Evolutionary conservation across 1,140 invertebrate species (phyloP).

Genomic region (Drosophila sturtevanti): DNA sequence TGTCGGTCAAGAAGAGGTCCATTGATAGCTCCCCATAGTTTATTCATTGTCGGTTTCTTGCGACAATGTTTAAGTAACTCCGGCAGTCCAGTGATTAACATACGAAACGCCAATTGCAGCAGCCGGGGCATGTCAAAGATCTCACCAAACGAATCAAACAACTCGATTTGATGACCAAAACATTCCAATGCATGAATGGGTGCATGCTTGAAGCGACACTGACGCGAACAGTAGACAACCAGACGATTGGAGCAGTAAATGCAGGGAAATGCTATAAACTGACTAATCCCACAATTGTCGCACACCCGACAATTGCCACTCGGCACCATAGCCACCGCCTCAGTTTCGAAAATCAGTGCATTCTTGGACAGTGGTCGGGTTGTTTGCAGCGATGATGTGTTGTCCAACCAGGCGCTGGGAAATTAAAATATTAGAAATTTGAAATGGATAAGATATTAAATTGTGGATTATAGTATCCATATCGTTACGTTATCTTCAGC

Average conservation of each 20-base stretch:
- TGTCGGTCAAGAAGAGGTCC: constrained; percentile 49
- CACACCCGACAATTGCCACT: constrained; percentile 64
- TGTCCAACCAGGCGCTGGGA: constrained; percentile 59
- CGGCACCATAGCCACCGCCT: constrained; percentile 58
- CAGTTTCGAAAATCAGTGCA: constrained; percentile 56
- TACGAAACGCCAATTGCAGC: constrained; percentile 57
- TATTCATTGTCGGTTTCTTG: constrained; percentile 62
- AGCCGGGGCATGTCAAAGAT: constrained; percentile 60
- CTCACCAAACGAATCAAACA: constrained; percentile 60
- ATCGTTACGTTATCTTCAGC: too few relatives aligned
- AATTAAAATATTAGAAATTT: neutral
- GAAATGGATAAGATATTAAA: too few relatives aligned
- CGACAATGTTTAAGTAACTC: constrained; percentile 58
- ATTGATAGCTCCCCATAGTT: constrained; percentile 63
- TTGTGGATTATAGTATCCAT: too few relatives aligned
- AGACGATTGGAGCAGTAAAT: constrained; percentile 70
- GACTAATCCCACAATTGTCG: constrained; percentile 61
- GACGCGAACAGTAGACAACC: constrained; percentile 64
- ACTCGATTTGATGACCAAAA: constrained; percentile 63
- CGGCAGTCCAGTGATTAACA: constrained; percentile 63
- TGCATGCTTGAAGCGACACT: constrained; percentile 64
- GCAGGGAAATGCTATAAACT: constrained; percentile 67
- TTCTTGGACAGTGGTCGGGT: constrained; percentile 50
- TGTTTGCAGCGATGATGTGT: constrained; percentile 51
- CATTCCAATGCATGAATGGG: constrained; percentile 63